Percentiles rank a stretch among this genome's conserved stretches.
Evolutionary conservation across 2,113 vertebrate genomes (phyloP).

Genomic region (Crotophaga sulcirostris): DNA sequence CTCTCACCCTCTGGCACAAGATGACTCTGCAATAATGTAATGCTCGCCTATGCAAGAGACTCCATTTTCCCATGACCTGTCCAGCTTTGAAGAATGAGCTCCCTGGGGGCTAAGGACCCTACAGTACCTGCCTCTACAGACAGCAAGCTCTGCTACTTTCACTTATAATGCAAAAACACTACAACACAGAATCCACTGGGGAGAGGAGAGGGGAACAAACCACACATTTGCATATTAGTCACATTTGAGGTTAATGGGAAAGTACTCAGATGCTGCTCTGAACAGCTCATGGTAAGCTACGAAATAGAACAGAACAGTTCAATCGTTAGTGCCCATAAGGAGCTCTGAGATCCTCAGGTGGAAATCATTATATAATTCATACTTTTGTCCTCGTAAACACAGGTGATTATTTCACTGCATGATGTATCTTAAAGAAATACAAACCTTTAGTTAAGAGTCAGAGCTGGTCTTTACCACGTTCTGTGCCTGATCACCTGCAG

Average conservation of each 20-base stretch:
- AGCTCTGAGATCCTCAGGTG: background rate
- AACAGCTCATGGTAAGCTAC: background rate
- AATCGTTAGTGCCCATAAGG: background rate
- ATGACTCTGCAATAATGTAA: background rate
- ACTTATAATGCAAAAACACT: background rate
- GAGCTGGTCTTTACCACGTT: slow-evolving; percentile 42
- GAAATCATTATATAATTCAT: slow-evolving; percentile 23
- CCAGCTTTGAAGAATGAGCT: background rate
- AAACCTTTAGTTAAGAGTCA: slow-evolving; percentile 50
- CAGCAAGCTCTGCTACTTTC: background rate
- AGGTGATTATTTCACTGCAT: slow-evolving; percentile 4
- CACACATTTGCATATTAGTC: background rate
- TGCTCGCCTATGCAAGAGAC: background rate
- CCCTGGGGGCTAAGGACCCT: background rate
- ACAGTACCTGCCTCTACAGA: background rate
- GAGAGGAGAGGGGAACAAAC: background rate
- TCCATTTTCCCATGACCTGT: background rate
- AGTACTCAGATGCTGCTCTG: background rate
- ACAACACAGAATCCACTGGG: background rate
- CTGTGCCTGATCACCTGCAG: slow-evolving; percentile 25
- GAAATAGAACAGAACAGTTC: background rate
- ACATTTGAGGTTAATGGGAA: slow-evolving; percentile 41
- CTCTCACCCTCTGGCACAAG: background rate
- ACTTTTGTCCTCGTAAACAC: background rate
- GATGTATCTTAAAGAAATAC: slow-evolving; percentile 47